Conservation (phyloP, 2,888 invertebrate species). For the Magallana nippona region DNA sequence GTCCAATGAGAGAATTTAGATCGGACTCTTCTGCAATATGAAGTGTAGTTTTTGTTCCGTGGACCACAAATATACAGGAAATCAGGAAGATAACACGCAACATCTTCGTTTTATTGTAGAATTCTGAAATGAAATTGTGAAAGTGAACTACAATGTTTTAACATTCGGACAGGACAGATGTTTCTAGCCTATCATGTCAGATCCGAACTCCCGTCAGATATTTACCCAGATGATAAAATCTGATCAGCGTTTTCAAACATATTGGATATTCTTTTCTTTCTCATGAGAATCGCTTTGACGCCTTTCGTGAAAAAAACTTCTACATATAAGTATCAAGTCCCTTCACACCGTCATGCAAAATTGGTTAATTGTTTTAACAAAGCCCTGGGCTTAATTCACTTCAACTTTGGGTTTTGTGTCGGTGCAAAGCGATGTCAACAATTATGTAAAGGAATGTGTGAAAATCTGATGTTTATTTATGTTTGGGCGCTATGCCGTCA, state of each 20-base stretch:
- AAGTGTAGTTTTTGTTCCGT: slow-evolving; percentile 1
- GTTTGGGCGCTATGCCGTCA: not conserved
- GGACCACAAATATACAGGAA: not conserved
- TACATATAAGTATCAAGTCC: not conserved
- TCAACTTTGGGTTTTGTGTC: not conserved
- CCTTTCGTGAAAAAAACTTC: not conserved
- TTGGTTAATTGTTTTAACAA: slow-evolving; percentile 6
- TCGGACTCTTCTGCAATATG: slow-evolving; percentile 6
- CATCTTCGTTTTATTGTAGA: not conserved
- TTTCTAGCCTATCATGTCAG: not conserved
- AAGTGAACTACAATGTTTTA: not conserved
- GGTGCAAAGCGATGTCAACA: slow-evolving; percentile 1
- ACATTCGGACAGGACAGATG: not conserved
- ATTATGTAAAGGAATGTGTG: slow-evolving; percentile 27
- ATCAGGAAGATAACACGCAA: not conserved
- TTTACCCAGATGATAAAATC: slow-evolving; percentile 10
- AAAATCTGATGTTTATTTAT: slow-evolving; percentile 23
- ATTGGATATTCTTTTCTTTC: not conserved
- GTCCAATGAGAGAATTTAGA: slow-evolving; percentile 14
- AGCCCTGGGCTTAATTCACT: slow-evolving; percentile 9
- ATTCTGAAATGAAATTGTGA: not conserved
- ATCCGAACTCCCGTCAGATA: not conserved
- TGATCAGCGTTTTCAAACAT: slow-evolving; percentile 14
- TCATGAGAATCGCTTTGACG: slow-evolving; percentile 21
- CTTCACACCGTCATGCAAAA: not conserved